Evolutionary conservation across 2,797 vertebrate genomes (phyloP), one percentile per base, ranked within the genome.

Genomic region (Buceros bicornis): DNA sequence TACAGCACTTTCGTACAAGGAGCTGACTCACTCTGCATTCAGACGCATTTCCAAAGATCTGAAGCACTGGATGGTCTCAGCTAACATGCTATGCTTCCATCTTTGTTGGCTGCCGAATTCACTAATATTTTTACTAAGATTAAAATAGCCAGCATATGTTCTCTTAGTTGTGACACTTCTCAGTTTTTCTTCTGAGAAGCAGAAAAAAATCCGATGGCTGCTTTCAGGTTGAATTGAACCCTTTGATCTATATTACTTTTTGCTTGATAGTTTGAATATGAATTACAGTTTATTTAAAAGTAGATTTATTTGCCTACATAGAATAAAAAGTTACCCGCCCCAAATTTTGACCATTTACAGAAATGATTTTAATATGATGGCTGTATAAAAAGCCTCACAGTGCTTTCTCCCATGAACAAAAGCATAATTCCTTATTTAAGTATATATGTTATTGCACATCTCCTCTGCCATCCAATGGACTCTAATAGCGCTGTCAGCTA

Each of bases 71-170:
- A 70, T 3, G 37, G 29, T 60, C 16, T 87, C 54, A 43, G 17
- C 3, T n/a, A 60, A 35, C n/a, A 60, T 0, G 2, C 10, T 81
- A 21, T 50, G 20, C 10, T 65, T 29, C n/a, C 26, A 3, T 53
- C 29, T 53, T 83, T 57, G 53, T 0, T 53, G 6, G 12, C 66
- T 53, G 45, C 7, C 19, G 15, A 61, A 80, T 42, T 60, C 42
- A 71, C 16, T 35, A 10, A 13, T 73, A 77, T 54, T 88, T 85
- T 93, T 53, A 47, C 37, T 64, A 24, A 1, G 1, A 61, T 54
- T 62, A 73, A 62, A 71, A 78, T 58, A 78, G 10, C 2, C 31
- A 91, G 35, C 5, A 71, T 42, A 82, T 28, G 33, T 17, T 51
- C 15, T 89, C 21, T 28, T 58, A 76, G 80, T 64, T 72, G n/a